Evolutionary conservation across 2,888 invertebrate genomes (phyloP), one percentile per base, ranked within the genome.

Genomic region (Drosophila crucigera): DNA sequence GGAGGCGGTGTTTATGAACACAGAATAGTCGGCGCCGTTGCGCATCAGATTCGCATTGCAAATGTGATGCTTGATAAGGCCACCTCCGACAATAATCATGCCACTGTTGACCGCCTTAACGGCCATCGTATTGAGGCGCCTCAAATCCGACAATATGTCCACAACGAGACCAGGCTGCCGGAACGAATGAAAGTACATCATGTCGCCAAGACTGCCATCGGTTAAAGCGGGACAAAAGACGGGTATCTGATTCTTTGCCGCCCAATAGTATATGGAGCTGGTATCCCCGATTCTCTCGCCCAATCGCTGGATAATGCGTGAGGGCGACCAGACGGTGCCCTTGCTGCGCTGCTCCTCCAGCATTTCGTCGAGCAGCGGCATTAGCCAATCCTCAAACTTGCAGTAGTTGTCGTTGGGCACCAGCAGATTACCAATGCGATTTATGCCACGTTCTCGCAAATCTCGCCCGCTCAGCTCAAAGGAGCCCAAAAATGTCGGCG

Each of bases 31-130:
- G 1, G 99, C 98, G 22, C 99, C 99, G 93, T 99, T 99, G 83
- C 99, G 96, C 99, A 99, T 99, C 66, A 99, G 95, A 94, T 99
- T 99, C 2, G 99, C 99, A 94, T 99, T 99, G 94, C 98, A 99
- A 84, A 99, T 99, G 92, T 99, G 99, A 94, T 99, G 99, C 94
- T 99, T 99, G n/a, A 99, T 95, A 0, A 99, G 94, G 11, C 99
- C 99, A 1, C 99, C 99, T 5, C 99, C 99, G 69, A 99, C 93
- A 73, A 99, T 98, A 47, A 99, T 96, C 95, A 99, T 97, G 16
- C 99, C 99, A n/a, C 97, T 97, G 91, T 98, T 97, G 31, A 96
- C 94, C 0, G 99, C 98, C 92, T 97, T 97, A 14, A 99, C 97
- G 22, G 99, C 97, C 95, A 99, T 98, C 28, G 97, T 96, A 94